phyloP scores from a whole-genome alignment of 2,113 vertebrate genomes.

The Alaudala cheleensis region DNA sequence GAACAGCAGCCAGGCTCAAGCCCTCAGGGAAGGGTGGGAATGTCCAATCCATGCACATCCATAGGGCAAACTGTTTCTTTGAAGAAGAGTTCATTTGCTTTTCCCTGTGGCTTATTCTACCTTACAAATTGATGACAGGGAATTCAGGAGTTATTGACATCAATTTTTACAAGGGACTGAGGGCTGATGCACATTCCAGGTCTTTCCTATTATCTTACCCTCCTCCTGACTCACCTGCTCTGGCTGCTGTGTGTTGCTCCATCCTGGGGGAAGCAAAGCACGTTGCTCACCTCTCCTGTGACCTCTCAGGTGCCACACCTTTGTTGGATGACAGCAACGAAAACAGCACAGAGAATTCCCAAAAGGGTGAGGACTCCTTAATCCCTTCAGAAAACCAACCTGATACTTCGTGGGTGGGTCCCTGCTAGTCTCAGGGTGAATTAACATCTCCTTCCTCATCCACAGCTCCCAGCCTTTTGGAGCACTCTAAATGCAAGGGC shows the following conservation, averaged over 20 bases:
- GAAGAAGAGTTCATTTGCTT: not conserved
- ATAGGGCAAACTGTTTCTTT: not conserved
- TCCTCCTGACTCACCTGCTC: slow-evolving; percentile 57
- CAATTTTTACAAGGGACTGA: not conserved
- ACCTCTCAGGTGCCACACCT: slow-evolving; percentile 74
- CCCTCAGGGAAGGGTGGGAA: not conserved
- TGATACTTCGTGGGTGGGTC: slow-evolving; percentile 73
- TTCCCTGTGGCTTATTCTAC: not conserved
- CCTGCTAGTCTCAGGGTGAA: slow-evolving; percentile 53
- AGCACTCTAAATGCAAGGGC: not conserved
- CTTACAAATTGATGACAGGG: not conserved
- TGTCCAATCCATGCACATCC: not conserved
- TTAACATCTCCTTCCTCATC: slow-evolving; percentile 67
- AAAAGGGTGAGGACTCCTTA: slow-evolving; percentile 73
- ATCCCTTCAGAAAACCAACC: slow-evolving; percentile 76
- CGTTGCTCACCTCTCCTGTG: slow-evolving; percentile 66
- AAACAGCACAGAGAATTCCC: slow-evolving; percentile 78
- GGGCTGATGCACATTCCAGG: not conserved
- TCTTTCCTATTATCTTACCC: slow-evolving; percentile 13
- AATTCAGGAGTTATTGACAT: not conserved
- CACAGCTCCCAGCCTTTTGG: slow-evolving; percentile 33
- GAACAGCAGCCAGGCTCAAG: not conserved
- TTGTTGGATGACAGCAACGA: slow-evolving; percentile 75
- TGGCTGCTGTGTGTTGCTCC: slow-evolving; percentile 58
- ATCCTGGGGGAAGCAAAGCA: slow-evolving; percentile 45